These are phyloP conservation scores for Pelagia noctiluca DNA, from an alignment of 30 jellyfish, hydroid and myxozoan genomes.

Conservation along the genomic window DNA sequence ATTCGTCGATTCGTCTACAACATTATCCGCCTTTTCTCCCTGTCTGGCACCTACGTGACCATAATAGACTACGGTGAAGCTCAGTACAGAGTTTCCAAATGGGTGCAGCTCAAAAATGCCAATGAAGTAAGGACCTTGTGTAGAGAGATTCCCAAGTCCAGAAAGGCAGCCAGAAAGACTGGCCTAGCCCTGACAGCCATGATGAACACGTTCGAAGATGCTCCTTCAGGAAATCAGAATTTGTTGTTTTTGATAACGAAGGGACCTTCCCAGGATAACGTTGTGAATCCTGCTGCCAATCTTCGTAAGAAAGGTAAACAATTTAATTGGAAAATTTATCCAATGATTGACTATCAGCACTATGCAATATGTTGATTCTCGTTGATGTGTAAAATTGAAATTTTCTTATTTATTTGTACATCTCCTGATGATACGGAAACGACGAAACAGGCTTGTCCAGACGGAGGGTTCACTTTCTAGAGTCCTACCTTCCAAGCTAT, in stretches of 20 bases:
- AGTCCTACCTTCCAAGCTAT: no score
- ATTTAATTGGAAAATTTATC: no score
- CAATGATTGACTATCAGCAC: no score
- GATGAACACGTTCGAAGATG: slow-evolving; percentile 48
- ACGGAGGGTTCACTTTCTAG: no score
- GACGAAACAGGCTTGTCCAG: no score
- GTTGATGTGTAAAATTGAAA: no score
- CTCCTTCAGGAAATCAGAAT: slow-evolving; percentile 74
- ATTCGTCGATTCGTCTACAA: slow-evolving; percentile 72
- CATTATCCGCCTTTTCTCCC: slow-evolving; percentile 64
- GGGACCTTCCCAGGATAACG: slow-evolving; percentile 74
- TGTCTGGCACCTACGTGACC: slow-evolving; percentile 75
- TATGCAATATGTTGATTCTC: no score
- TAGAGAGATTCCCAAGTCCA: slow-evolving; percentile 53
- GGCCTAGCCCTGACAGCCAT: slow-evolving; percentile 71
- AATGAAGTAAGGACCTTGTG: slow-evolving; percentile 44
- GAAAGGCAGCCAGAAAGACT: slow-evolving; percentile 66
- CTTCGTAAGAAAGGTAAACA: slow-evolving; percentile 68
- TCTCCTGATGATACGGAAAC: no score
- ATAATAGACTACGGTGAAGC: slow-evolving; percentile 67
- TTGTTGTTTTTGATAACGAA: slow-evolving; percentile 59
- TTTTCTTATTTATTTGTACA: no score
- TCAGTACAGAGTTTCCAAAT: slow-evolving; percentile 72
- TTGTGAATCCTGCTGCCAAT: slow-evolving; percentile 68
- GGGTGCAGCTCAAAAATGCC: slow-evolving; percentile 66